phyloP scores from a whole-genome alignment of 92 coral and sea anemone genomes.

The Palythoa heliodiscus region DNA sequence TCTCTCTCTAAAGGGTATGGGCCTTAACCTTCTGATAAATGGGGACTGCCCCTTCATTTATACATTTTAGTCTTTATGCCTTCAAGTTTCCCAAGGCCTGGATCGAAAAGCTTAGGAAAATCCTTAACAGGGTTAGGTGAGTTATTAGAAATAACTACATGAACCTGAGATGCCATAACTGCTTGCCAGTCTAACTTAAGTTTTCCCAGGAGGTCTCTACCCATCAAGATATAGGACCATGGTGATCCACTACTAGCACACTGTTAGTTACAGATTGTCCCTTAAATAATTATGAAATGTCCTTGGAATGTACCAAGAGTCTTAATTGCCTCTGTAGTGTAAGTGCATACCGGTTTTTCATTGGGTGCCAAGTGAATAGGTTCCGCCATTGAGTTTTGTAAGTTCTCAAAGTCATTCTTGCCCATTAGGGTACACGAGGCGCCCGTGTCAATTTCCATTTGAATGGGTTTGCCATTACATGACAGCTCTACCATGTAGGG shows the following conservation, averaged over 20 bases:
- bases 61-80: constrained; percentile 33
- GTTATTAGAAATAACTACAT: constrained; percentile 19
- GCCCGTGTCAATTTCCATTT: not conserved
- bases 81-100: constrained; percentile 32
- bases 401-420: not conserved
- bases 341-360: constrained; percentile 11
- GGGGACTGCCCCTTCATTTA: constrained; percentile 22
- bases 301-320: not conserved
- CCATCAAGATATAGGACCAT: constrained; percentile 37
- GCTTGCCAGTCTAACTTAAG: constrained; percentile 14
- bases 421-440: not conserved
- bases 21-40: constrained; percentile 37
- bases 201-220: constrained; percentile 30
- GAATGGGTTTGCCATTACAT: not conserved
- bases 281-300: constrained; percentile 29
- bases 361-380: not conserved
- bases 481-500: not conserved
- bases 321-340: constrained; percentile 1
- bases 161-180: constrained; percentile 31
- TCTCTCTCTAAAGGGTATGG: constrained; percentile 28
- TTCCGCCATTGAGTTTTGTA: constrained; percentile 8
- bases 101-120: constrained; percentile 23
- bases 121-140: constrained; percentile 2
- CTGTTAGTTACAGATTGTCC: not conserved
- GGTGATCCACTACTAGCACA: constrained; percentile 17